These are phyloP conservation scores for Myotis pilosus DNA, from an alignment of 2,797 vertebrate species.

Conservation along the genomic window DNA sequence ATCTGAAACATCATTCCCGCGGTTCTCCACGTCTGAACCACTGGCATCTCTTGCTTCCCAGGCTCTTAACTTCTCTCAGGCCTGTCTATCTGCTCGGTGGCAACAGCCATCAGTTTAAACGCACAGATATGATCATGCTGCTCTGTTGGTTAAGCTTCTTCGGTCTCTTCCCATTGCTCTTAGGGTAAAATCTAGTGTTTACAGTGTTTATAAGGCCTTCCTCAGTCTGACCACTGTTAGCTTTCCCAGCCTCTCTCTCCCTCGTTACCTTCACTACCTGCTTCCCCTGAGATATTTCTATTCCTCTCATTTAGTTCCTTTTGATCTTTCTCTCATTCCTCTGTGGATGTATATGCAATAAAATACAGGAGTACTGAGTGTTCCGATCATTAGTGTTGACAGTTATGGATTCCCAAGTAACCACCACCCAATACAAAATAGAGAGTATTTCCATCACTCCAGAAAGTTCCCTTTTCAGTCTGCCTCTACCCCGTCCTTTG, in stretches of 20 bases:
- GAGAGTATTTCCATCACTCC: background rate
- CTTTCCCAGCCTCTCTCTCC: background rate
- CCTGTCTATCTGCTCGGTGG: background rate
- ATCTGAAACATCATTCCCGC: background rate
- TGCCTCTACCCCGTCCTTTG: background rate
- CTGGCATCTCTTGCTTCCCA: background rate
- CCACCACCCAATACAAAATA: background rate
- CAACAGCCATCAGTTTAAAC: background rate
- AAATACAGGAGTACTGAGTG: background rate
- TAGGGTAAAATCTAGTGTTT: background rate
- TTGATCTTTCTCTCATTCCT: background rate
- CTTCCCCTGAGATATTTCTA: background rate
- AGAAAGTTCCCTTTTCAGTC: background rate
- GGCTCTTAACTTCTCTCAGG: background rate
- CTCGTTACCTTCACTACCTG: fast-evolving
- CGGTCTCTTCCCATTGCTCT: background rate
- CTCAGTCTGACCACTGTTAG: background rate
- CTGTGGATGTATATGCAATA: background rate
- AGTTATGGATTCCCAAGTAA: background rate
- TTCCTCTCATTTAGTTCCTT: background rate
- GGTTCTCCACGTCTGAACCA: background rate
- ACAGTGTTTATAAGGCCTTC: background rate
- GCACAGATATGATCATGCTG: background rate
- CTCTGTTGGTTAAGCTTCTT: background rate
- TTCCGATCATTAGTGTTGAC: background rate